Evolutionary conservation across 2,888 invertebrate species (phyloP).

Genomic region (Unio pictorum): DNA sequence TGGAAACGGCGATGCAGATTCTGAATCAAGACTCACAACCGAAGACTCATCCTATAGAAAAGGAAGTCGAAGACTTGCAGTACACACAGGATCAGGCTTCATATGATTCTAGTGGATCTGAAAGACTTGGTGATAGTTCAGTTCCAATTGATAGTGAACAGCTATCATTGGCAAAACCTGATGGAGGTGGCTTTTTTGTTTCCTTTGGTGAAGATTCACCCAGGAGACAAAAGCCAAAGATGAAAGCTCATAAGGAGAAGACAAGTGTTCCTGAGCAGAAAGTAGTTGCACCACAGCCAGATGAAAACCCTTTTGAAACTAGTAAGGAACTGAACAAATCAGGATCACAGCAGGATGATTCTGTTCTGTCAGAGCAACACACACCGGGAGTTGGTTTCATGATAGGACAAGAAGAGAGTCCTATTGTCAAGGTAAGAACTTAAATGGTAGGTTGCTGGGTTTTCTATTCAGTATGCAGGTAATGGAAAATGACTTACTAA

Average conservation of each 20-base stretch:
- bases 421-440: slow-evolving; percentile 31
- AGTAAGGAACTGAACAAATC: slow-evolving; percentile 7
- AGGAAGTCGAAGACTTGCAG: background rate
- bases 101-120: background rate
- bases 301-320: background rate
- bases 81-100: slow-evolving; percentile 1
- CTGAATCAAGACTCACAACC: slow-evolving; percentile 15
- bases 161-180: slow-evolving; percentile 3
- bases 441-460: background rate
- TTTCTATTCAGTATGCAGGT: too few relatives aligned
- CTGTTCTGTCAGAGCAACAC: slow-evolving; percentile 10
- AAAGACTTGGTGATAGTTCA: background rate
- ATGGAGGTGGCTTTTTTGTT: slow-evolving; percentile 82
- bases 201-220: slow-evolving; percentile 86
- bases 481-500: too few relatives aligned
- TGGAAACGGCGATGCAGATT: slow-evolving; percentile 2
- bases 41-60: slow-evolving; percentile 12
- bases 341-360: background rate
- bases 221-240: slow-evolving; percentile 81
- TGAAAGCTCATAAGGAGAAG: background rate
- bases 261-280: slow-evolving; percentile 2
- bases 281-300: slow-evolving; percentile 5
- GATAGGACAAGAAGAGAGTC: slow-evolving; percentile 78
- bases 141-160: background rate
- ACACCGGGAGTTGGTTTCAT: slow-evolving; percentile 73